These are phyloP conservation scores for Carduelis carduelis DNA, from an alignment of 2,797 vertebrate genomes.

Conservation along the genomic window DNA sequence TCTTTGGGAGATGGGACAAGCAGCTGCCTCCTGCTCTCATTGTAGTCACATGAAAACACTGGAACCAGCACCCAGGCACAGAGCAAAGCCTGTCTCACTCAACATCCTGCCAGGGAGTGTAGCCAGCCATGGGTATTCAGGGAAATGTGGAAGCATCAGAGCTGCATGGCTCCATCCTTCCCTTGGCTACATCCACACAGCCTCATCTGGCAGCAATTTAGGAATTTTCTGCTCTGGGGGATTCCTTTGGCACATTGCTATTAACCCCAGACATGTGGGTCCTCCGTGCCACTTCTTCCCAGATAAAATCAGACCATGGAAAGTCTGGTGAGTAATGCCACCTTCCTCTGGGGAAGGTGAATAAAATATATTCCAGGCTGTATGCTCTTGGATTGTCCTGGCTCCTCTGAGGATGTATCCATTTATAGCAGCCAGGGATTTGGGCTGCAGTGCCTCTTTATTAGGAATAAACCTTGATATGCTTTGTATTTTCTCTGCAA, in stretches of 20 bases:
- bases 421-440: background rate
- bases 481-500: background rate
- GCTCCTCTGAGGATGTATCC: background rate
- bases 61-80: fast-evolving
- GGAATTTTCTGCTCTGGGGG: background rate
- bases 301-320: background rate
- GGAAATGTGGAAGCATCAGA: background rate
- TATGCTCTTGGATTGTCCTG: background rate
- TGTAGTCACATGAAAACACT: background rate
- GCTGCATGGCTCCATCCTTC: background rate
- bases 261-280: fast-evolving
- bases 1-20: background rate
- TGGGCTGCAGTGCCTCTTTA: background rate
- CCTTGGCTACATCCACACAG: background rate
- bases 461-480: background rate
- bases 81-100: background rate
- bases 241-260: background rate
- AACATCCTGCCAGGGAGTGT: background rate
- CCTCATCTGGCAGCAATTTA: background rate
- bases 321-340: background rate
- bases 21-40: background rate
- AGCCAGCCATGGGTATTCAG: background rate
- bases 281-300: background rate
- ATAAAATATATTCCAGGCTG: background rate
- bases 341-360: background rate